Percentiles rank a stretch among this genome's conserved stretches.
phyloP scores from a whole-genome alignment of 2,888 invertebrate genomes.

The Eupeodes luniger region DNA sequence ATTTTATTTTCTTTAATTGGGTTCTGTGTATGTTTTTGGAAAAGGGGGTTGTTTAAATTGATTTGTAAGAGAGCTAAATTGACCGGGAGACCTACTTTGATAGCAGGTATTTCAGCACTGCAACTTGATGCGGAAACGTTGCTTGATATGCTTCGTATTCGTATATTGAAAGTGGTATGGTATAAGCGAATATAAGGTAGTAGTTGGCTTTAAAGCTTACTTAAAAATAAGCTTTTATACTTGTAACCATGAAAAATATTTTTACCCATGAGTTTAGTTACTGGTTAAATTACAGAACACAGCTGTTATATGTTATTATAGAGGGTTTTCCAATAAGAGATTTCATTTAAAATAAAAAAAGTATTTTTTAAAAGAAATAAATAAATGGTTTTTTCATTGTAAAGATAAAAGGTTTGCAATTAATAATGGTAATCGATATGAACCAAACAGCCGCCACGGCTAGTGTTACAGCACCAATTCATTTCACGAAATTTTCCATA shows the following conservation, averaged over 20 bases:
- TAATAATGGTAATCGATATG: too few relatives aligned
- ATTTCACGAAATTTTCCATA: too few relatives aligned
- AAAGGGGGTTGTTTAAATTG: slow-evolving; percentile 12
- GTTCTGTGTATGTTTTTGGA: neutral
- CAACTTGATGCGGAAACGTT: slow-evolving; percentile 26
- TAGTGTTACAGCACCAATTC: too few relatives aligned
- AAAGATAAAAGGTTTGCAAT: too few relatives aligned
- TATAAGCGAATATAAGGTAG: neutral
- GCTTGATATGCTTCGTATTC: slow-evolving; percentile 1
- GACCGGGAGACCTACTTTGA: slow-evolving; percentile 52
- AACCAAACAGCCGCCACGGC: too few relatives aligned
- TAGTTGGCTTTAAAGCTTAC: slow-evolving; percentile 13
- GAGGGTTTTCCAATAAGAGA: too few relatives aligned
- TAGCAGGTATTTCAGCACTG: slow-evolving; percentile 56
- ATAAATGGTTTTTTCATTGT: too few relatives aligned
- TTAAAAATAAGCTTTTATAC: neutral
- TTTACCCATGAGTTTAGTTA: neutral
- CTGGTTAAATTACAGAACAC: neutral
- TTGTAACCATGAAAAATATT: neutral
- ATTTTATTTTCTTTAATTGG: neutral
- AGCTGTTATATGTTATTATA: neutral
- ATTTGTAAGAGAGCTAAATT: slow-evolving; percentile 15
- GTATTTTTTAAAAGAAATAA: too few relatives aligned
- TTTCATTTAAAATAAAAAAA: too few relatives aligned
- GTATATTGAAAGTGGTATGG: neutral